phyloP scores from a whole-genome alignment of 2,888 invertebrate genomes.

The Callosobruchus maculatus region DNA sequence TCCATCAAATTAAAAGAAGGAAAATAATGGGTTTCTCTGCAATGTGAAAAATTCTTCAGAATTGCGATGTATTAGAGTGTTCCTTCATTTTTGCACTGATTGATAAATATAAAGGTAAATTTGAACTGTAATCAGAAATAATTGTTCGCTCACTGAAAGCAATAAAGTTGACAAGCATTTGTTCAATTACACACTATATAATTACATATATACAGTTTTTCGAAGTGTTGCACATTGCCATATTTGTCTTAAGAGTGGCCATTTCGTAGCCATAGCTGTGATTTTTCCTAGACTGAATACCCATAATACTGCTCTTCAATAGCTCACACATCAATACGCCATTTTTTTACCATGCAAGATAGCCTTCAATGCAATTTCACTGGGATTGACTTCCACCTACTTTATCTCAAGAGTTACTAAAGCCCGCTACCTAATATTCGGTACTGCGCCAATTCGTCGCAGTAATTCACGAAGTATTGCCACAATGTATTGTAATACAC shows the following conservation, averaged over 20 bases:
- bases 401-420: no score
- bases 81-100: not conserved
- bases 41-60: not conserved
- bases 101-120: not conserved
- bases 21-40: no score
- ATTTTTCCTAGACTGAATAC: conserved; percentile 44
- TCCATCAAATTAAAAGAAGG: no score
- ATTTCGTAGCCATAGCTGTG: conserved; percentile 58
- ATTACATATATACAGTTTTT: conserved; percentile 5
- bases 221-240: conserved; percentile 34
- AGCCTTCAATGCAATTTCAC: conserved; percentile 38
- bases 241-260: conserved; percentile 32
- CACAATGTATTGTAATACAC: no score
- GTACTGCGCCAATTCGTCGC: no score
- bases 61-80: not conserved
- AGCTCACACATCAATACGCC: no score
- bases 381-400: not conserved
- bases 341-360: no score
- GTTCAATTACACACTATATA: not conserved
- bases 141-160: not conserved
- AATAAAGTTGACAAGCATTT: not conserved
- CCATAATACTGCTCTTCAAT: conserved; percentile 22
- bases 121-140: not conserved
- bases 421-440: no score
- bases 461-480: no score